A percentile compares a stretch with the other conserved stretches of the same genome.
These are phyloP conservation scores for Pterostichus niger DNA, from an alignment of 2,888 invertebrate genomes.

Conservation along the genomic window DNA sequence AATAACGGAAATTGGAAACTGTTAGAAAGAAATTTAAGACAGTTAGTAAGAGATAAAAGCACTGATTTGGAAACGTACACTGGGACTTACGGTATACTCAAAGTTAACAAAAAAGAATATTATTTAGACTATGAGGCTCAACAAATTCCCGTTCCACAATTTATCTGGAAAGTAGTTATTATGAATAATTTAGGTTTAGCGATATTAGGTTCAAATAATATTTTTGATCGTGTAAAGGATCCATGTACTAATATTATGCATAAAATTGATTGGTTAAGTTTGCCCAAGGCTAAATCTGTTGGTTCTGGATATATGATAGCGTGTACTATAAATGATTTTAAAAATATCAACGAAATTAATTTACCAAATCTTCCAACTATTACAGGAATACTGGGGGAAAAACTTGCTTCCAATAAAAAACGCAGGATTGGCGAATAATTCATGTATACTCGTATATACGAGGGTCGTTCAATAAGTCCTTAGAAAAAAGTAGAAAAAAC, in stretches of 20 bases:
- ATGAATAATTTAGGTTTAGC: background rate
- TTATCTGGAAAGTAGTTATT: constrained; percentile 2
- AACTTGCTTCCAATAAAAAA: too few relatives aligned
- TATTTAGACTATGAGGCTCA: background rate
- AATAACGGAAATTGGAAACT: background rate
- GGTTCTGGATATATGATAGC: background rate
- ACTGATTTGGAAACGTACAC: background rate
- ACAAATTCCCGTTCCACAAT: background rate
- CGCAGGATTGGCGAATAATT: too few relatives aligned
- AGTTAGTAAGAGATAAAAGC: too few relatives aligned
- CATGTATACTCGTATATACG: too few relatives aligned
- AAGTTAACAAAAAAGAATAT: background rate
- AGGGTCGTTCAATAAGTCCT: too few relatives aligned
- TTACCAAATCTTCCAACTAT: background rate
- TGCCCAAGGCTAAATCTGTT: background rate
- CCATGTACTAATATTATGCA: constrained; percentile 9
- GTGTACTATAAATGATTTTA: background rate
- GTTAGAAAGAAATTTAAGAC: background rate
- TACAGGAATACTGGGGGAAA: constrained; percentile 2
- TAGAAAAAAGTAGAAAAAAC: too few relatives aligned
- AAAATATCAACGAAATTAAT: background rate
- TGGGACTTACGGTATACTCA: background rate
- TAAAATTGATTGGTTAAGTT: background rate
- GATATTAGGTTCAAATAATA: background rate
- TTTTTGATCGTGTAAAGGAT: background rate